Conservation (phyloP, 2,113 vertebrate species). For the Melanostigma gelatinosum region DNA sequence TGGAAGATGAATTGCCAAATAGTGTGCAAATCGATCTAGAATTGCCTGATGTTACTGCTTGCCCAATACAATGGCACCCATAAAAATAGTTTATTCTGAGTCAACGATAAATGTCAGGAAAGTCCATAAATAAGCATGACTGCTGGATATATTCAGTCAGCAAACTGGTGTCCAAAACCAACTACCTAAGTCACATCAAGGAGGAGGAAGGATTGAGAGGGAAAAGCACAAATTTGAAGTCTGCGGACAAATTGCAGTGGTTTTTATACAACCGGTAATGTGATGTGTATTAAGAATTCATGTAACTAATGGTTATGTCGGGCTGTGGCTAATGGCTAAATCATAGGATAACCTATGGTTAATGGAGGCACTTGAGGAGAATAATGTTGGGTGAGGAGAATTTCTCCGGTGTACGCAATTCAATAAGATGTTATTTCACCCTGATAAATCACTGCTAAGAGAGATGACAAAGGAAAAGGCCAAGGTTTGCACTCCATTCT, state of each 20-base stretch:
- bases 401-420: slow-evolving; percentile 40
- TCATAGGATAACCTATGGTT: slow-evolving; percentile 63
- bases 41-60: slow-evolving; percentile 34
- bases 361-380: slow-evolving; percentile 58
- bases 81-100: slow-evolving; percentile 31
- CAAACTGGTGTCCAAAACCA: slow-evolving; percentile 33
- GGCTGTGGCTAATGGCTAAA: slow-evolving; percentile 64
- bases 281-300: slow-evolving; percentile 59
- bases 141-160: slow-evolving; percentile 43
- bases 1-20: slow-evolving; percentile 26
- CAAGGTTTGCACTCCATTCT: slow-evolving; percentile 23
- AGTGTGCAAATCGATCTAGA: slow-evolving; percentile 1
- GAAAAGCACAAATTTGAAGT: slow-evolving; percentile 47
- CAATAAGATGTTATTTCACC: slow-evolving; percentile 58
- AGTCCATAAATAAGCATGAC: slow-evolving; percentile 40
- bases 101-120: slow-evolving; percentile 31
- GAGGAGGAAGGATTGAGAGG: slow-evolving; percentile 13
- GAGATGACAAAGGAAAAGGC: slow-evolving; percentile 39
- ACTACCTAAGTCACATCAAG: slow-evolving; percentile 40
- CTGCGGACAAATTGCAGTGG: slow-evolving; percentile 62
- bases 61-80: slow-evolving; percentile 39
- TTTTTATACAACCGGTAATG: slow-evolving; percentile 65
- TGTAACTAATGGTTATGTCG: slow-evolving; percentile 64
- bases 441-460: slow-evolving; percentile 37
- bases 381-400: slow-evolving; percentile 57